phyloP scores from a whole-genome alignment of 2,797 vertebrate species.

The Sebastes steindachneri region DNA sequence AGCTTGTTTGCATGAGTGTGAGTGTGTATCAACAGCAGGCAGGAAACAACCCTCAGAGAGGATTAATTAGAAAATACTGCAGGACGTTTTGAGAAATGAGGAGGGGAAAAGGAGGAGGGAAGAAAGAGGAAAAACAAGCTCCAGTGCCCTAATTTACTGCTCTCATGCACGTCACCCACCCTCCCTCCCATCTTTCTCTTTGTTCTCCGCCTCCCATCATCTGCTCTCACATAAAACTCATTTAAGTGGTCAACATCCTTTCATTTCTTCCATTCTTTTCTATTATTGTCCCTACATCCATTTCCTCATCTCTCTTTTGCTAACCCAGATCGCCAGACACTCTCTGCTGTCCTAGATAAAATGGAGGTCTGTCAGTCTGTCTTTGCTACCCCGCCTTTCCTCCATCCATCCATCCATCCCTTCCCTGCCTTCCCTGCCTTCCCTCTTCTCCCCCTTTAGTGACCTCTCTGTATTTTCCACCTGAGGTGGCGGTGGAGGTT shows the following conservation, averaged over 20 bases:
- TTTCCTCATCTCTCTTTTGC: slow-evolving; percentile 2
- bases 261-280: neutral
- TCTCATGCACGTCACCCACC: slow-evolving; percentile 55
- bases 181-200: slow-evolving; percentile 42
- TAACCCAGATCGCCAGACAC: slow-evolving; percentile 44
- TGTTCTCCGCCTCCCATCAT: slow-evolving; percentile 43
- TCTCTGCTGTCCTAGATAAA: slow-evolving; percentile 55
- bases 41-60: slow-evolving; percentile 37
- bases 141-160: slow-evolving; percentile 70
- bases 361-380: slow-evolving; percentile 51
- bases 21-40: slow-evolving; percentile 11
- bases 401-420: slow-evolving; percentile 6
- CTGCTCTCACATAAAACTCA: slow-evolving; percentile 4
- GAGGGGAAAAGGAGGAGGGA: neutral
- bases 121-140: slow-evolving; percentile 41
- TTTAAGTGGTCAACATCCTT: slow-evolving; percentile 23
- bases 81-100: slow-evolving; percentile 52
- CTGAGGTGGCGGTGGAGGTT: slow-evolving; percentile 8
- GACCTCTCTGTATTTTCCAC: slow-evolving; percentile 24
- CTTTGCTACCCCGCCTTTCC: slow-evolving; percentile 48
- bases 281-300: slow-evolving; percentile 8
- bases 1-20: slow-evolving; percentile 21
- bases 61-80: slow-evolving; percentile 64
- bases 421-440: neutral
- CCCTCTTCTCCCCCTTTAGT: neutral